phyloP scores from a whole-genome alignment of 2,888 invertebrate genomes.

The Rhamphomyia laevipes region DNA sequence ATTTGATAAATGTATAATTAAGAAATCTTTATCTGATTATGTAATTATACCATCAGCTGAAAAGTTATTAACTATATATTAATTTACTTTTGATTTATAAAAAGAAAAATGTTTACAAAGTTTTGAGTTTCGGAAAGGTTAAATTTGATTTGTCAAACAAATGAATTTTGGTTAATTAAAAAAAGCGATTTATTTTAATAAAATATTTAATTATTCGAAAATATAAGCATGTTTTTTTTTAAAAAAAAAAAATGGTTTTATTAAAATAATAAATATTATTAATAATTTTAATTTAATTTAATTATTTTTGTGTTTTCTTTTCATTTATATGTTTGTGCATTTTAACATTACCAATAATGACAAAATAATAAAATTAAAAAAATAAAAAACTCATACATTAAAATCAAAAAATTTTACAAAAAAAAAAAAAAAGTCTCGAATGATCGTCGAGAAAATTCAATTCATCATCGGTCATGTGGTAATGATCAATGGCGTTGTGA shows the following conservation, averaged over 20 bases:
- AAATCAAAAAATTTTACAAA: slow-evolving; percentile 10
- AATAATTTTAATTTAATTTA: background rate
- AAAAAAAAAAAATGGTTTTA: background rate
- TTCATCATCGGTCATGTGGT: slow-evolving; percentile 18
- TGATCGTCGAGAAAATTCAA: background rate
- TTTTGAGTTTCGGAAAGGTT: too few species aligned
- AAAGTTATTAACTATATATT: too few species aligned
- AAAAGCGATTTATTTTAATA: too few species aligned
- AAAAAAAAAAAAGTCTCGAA: background rate
- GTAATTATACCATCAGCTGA: too few species aligned
- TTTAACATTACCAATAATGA: too few species aligned
- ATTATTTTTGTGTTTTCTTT: background rate
- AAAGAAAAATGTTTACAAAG: too few species aligned
- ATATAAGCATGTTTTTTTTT: slow-evolving; percentile 2
- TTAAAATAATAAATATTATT: slow-evolving; percentile 1
- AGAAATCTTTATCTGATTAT: too few species aligned
- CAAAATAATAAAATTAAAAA: slow-evolving; percentile 9
- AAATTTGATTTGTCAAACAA: too few species aligned
- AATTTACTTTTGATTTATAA: too few species aligned
- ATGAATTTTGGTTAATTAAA: too few species aligned
- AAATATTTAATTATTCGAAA: too few species aligned
- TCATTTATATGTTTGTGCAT: background rate
- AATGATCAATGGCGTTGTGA: slow-evolving; percentile 47
- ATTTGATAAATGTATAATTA: too few species aligned
- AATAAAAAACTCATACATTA: slow-evolving; percentile 9